Percentiles rank a stretch among this genome's conserved stretches.
Evolutionary conservation across 2,888 invertebrate genomes (phyloP).

Genomic region (Dicyrtoma fusca): DNA sequence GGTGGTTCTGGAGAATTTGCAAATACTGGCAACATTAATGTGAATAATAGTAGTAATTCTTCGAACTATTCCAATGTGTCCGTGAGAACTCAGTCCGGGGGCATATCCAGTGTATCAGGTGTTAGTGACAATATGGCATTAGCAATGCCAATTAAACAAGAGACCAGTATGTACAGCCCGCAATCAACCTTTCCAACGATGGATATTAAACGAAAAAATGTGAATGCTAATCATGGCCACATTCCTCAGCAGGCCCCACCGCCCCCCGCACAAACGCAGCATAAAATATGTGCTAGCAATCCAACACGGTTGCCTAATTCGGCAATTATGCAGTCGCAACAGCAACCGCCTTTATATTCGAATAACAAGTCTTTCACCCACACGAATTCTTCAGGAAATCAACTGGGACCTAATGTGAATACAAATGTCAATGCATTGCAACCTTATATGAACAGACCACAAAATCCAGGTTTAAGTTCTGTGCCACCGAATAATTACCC

Average conservation of each 20-base stretch:
- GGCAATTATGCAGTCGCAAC: slow-evolving; percentile 59
- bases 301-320: slow-evolving; percentile 35
- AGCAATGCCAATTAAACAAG: slow-evolving; percentile 35
- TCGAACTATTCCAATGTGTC: slow-evolving; percentile 34
- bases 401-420: slow-evolving; percentile 13
- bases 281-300: slow-evolving; percentile 31
- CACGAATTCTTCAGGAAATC: slow-evolving; percentile 27
- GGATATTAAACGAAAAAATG: slow-evolving; percentile 40
- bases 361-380: slow-evolving; percentile 55
- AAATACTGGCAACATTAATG: background rate
- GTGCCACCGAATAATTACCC: slow-evolving; percentile 19
- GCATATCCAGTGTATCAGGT: slow-evolving; percentile 22
- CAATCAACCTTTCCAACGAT: slow-evolving; percentile 31
- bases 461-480: slow-evolving; percentile 17
- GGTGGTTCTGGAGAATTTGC: slow-evolving; percentile 13
- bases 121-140: slow-evolving; percentile 22
- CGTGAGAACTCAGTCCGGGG: slow-evolving; percentile 31
- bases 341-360: slow-evolving; percentile 47
- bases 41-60: slow-evolving; percentile 4
- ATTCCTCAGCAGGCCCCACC: slow-evolving; percentile 56
- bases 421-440: slow-evolving; percentile 14
- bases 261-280: slow-evolving; percentile 58
- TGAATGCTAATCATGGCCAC: slow-evolving; percentile 5
- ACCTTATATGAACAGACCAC: slow-evolving; percentile 28
- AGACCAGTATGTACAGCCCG: slow-evolving; percentile 33